phyloP scores from a whole-genome alignment of 2,888 invertebrate species.

The Busseola fusca region DNA sequence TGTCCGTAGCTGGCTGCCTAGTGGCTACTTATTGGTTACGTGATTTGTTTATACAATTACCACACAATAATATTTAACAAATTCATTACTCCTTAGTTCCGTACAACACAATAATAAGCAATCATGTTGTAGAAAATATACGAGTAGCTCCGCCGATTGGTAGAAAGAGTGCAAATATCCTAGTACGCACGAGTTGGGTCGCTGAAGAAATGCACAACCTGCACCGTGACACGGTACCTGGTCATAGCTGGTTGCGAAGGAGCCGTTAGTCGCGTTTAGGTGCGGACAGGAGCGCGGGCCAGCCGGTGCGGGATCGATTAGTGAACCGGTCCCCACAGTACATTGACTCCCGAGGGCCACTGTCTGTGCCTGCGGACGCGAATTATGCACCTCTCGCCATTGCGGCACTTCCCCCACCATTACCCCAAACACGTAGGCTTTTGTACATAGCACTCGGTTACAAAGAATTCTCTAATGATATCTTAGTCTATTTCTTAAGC shows the following conservation, averaged over 20 bases:
- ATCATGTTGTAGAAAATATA: slow-evolving; percentile 10
- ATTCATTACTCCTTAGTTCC: slow-evolving; percentile 2
- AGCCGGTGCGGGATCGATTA: slow-evolving; percentile 86
- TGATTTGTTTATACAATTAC: slow-evolving; percentile 34
- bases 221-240: slow-evolving; percentile 65
- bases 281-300: slow-evolving; percentile 83
- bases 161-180: slow-evolving; percentile 21
- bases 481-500: slow-evolving; percentile 1
- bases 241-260: slow-evolving; percentile 73
- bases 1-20: slow-evolving; percentile 55
- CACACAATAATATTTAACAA: slow-evolving; percentile 6
- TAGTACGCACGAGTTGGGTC: slow-evolving; percentile 27
- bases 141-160: background rate
- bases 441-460: slow-evolving; percentile 9
- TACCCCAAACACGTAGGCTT: slow-evolving; percentile 38
- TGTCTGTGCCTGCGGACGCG: slow-evolving; percentile 77
- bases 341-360: slow-evolving; percentile 85
- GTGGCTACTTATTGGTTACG: slow-evolving; percentile 36
- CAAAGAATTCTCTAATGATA: slow-evolving; percentile 5
- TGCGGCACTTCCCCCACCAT: slow-evolving; percentile 61
- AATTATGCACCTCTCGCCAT: slow-evolving; percentile 78
- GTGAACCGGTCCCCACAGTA: slow-evolving; percentile 85
- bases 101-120: background rate
- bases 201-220: slow-evolving; percentile 48
- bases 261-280: slow-evolving; percentile 86